These are phyloP conservation scores for Aptenodytes forsteri DNA, from an alignment of 2,113 vertebrate genomes.

Conservation along the genomic window DNA sequence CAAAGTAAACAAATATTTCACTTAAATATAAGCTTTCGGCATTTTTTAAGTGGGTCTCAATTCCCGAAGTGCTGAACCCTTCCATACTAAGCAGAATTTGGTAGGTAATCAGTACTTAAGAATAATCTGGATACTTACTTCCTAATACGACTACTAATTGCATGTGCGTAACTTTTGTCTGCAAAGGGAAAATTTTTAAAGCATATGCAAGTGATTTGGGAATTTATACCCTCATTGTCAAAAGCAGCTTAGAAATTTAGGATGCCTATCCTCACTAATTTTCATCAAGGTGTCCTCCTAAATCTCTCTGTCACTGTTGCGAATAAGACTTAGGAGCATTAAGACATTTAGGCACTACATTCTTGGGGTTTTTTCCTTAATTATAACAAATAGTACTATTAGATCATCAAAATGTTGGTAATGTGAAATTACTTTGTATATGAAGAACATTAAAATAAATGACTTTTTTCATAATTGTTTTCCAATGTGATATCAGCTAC, in stretches of 20 bases:
- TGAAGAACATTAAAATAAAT: constrained; percentile 61
- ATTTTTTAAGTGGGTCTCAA: neutral
- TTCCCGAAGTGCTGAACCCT: neutral
- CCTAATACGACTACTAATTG: neutral
- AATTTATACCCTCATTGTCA: neutral
- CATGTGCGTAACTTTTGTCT: neutral
- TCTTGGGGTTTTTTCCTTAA: constrained; percentile 1
- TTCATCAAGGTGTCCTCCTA: neutral
- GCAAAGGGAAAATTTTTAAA: neutral
- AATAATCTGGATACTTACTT: neutral
- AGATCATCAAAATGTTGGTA: neutral
- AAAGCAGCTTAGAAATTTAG: neutral
- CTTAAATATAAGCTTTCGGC: neutral
- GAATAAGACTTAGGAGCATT: constrained; percentile 24
- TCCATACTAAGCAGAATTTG: neutral
- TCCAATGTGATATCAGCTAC: neutral
- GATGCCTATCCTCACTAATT: neutral
- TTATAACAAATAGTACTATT: constrained; percentile 58
- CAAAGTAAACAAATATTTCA: neutral
- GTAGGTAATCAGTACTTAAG: neutral
- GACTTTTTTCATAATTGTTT: constrained; percentile 20
- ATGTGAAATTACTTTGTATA: constrained; percentile 56
- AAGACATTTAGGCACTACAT: constrained; percentile 56
- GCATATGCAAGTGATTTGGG: neutral
- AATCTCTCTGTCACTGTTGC: neutral